phyloP scores from a whole-genome alignment of 2,113 vertebrate genomes.

The Neotoma lepida region DNA sequence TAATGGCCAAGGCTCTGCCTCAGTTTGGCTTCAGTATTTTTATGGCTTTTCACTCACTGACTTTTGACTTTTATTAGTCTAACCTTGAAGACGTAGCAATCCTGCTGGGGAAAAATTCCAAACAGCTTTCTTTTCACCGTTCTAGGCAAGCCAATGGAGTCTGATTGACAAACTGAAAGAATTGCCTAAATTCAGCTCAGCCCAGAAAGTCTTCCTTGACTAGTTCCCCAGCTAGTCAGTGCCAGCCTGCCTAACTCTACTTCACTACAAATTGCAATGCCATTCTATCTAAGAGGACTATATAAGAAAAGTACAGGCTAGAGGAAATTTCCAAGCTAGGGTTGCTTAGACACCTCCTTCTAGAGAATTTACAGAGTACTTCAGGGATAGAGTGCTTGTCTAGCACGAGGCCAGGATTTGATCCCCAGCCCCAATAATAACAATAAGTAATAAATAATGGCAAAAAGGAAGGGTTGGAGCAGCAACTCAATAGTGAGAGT shows the following conservation, averaged over 20 bases:
- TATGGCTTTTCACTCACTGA: background rate
- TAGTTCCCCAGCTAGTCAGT: background rate
- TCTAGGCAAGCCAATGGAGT: slow-evolving; percentile 14
- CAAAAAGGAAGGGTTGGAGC: background rate
- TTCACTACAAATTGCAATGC: slow-evolving; percentile 20
- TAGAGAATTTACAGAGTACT: slow-evolving; percentile 11
- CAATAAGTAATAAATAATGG: background rate
- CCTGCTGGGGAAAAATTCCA: slow-evolving; percentile 35
- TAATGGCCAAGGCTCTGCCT: background rate
- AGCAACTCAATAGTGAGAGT: too few species aligned
- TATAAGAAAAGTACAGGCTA: slow-evolving; percentile 36
- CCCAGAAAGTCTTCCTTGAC: slow-evolving; percentile 51
- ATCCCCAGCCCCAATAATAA: background rate
- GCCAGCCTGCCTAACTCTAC: background rate
- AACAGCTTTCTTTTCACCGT: slow-evolving; percentile 53
- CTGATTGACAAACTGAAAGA: slow-evolving; percentile 19
- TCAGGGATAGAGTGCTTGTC: background rate
- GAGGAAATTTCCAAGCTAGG: background rate
- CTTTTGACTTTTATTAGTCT: slow-evolving; percentile 44
- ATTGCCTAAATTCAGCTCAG: slow-evolving; percentile 54
- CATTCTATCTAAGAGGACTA: slow-evolving; percentile 27
- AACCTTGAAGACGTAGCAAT: slow-evolving; percentile 45
- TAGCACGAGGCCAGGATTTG: background rate
- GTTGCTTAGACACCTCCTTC: background rate
- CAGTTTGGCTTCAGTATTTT: slow-evolving; percentile 20